Evolutionary conservation across 2,888 invertebrate genomes (phyloP), one percentile per base, ranked within the genome.

Genomic region (Brachylomia viminalis): DNA sequence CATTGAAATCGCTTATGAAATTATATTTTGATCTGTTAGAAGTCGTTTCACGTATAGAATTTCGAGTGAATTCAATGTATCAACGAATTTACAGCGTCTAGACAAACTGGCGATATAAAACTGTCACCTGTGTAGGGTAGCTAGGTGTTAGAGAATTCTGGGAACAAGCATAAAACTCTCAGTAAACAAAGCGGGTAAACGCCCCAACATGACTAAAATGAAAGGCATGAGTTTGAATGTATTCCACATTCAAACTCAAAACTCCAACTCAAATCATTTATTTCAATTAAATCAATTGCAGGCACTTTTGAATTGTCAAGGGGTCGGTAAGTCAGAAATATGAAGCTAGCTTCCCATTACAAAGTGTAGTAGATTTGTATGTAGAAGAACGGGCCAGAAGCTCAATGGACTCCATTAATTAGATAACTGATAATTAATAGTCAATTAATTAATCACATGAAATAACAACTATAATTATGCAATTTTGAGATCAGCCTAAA

Each of bases 41-140:
- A 79, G 73, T 84, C 65, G 0, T 20, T 64, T 62, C 76, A 75
- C 72, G 76, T 80, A 33, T 49, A 74, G 23, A 77, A 79, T 59
- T 75, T 75, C 65, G 75, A 75, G 65, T 78, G 67, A 85, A 87
- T 87, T 87, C 79, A 83, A 88, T 89, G 77, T 87, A 82, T 83
- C 77, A 73, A 79, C 67, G 83, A 85, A 87, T 90, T 91, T 91
- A 90, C 82, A 78, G 62, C 77, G 91, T 91, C 91, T 91, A 91
- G 91, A 90, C 90, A 83, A 82, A 80, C 79, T 70, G 78, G 42
- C 72, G 76, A 71, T 78, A 78, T 77, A 79, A 86, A 86, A 67
- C 72, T 86, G 80, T 83, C 85, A 80, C 73, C 77, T 81, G 38
- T 11, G 54, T 65, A 70, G 62, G 75, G 77, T 79, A 79, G 30